Percentiles rank a stretch among this genome's conserved stretches.
Conservation (phyloP, 2,113 vertebrate genomes). For the Urocolius indicus region DNA sequence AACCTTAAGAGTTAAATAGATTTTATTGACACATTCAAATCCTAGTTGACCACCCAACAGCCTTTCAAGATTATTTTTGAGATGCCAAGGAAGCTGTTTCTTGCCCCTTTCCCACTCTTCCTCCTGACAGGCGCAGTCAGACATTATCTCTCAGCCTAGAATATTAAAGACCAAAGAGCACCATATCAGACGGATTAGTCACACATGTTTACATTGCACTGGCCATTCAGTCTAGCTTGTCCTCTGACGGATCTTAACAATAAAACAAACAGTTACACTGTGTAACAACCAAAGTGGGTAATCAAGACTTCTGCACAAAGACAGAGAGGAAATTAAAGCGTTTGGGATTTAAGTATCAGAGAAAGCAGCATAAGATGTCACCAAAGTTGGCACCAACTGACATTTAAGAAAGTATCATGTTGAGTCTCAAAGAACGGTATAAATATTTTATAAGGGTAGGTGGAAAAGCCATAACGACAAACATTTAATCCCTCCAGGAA, state of each 20-base stretch:
- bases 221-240: conserved; percentile 36
- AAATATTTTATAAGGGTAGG: neutral
- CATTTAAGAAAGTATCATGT: neutral
- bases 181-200: conserved; percentile 34
- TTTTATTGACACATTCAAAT: neutral
- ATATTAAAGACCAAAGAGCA: conserved; percentile 25
- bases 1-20: accelerated
- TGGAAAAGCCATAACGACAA: neutral
- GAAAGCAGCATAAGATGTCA: neutral
- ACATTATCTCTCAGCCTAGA: neutral
- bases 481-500: neutral
- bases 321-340: neutral
- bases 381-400: neutral
- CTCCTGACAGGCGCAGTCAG: neutral
- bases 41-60: neutral
- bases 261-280: conserved; percentile 31
- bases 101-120: neutral
- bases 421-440: neutral
- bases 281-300: conserved; percentile 14
- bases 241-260: conserved; percentile 45
- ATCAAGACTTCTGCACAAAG: conserved; percentile 38
- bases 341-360: neutral
- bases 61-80: neutral
- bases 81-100: neutral
- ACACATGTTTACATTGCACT: conserved; percentile 28